Evolutionary conservation across 2,797 vertebrate genomes (phyloP).

Genomic region (Enteromius afrohamiltoni): DNA sequence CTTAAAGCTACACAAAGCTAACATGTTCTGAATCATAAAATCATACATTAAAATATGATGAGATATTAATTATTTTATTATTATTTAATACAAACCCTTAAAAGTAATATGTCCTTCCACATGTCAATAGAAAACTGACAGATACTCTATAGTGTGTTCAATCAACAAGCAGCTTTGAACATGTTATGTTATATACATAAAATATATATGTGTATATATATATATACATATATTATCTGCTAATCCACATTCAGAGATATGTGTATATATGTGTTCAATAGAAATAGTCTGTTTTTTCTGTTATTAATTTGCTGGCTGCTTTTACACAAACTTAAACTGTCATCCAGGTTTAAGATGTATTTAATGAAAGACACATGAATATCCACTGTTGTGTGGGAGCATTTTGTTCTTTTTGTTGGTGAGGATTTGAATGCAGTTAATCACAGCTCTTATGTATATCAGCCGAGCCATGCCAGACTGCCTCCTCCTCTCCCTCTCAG

Average conservation of each 20-base stretch:
- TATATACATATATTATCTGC: background rate
- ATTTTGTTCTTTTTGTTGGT: constrained; percentile 43
- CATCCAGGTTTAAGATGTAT: constrained; percentile 25
- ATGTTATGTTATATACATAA: background rate
- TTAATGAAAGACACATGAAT: constrained; percentile 39
- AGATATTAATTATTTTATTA: background rate
- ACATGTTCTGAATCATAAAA: constrained; percentile 53
- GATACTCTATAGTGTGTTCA: background rate
- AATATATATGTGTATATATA: too few relatives aligned
- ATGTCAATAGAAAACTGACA: constrained; percentile 10
- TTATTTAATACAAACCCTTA: constrained; percentile 57
- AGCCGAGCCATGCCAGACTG: constrained; percentile 34
- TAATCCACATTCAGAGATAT: constrained; percentile 19
- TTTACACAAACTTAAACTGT: background rate
- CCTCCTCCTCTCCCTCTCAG: constrained; percentile 40
- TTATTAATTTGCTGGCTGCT: background rate
- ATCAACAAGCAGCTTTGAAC: constrained; percentile 11
- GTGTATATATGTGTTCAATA: constrained; percentile 25
- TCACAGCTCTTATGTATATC: constrained; percentile 54
- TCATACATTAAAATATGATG: background rate
- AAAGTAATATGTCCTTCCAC: constrained; percentile 70
- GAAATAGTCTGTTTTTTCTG: background rate
- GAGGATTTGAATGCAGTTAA: constrained; percentile 55
- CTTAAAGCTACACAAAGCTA: background rate
- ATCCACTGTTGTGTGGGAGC: constrained; percentile 42